Evolutionary conservation across 2,797 vertebrate species (phyloP).

Genomic region (Channa striata): DNA sequence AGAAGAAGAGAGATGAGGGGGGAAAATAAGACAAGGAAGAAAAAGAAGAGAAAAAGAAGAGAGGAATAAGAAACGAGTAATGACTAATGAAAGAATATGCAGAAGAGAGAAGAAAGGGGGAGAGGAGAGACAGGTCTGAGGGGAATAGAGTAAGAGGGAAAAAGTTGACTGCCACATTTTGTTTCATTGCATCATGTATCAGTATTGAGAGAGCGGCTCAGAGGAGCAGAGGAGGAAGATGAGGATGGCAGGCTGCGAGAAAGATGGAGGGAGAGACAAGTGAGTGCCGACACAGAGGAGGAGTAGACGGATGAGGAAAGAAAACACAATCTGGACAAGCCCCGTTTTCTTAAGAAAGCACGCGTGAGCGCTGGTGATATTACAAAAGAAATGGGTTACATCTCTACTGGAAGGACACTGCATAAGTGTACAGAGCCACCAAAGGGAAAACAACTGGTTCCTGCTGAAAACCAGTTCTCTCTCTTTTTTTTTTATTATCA

Average conservation of each 20-base stretch:
- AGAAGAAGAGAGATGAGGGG: constrained; percentile 45
- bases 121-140: constrained; percentile 18
- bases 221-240: constrained; percentile 39
- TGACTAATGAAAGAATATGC: constrained; percentile 36
- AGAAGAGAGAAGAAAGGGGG: constrained; percentile 23
- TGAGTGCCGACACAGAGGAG: constrained; percentile 23
- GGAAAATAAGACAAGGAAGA: constrained; percentile 7
- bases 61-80: constrained; percentile 3
- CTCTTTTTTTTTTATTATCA: too few species aligned
- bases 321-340: constrained; percentile 48
- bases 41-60: background rate
- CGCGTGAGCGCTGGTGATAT: constrained; percentile 44
- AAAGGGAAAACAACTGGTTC: constrained; percentile 13
- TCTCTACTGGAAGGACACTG: constrained; percentile 50
- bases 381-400: constrained; percentile 16
- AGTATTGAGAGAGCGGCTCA: constrained; percentile 50
- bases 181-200: constrained; percentile 56
- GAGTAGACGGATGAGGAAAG: constrained; percentile 30
- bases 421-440: constrained; percentile 33
- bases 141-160: constrained; percentile 22
- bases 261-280: constrained; percentile 42
- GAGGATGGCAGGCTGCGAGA: constrained; percentile 36
- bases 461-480: too few species aligned
- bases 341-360: constrained; percentile 49
- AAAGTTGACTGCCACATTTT: constrained; percentile 53